These are phyloP conservation scores for Thereva nobilitata DNA, from an alignment of 2,888 invertebrate species.

Conservation along the genomic window DNA sequence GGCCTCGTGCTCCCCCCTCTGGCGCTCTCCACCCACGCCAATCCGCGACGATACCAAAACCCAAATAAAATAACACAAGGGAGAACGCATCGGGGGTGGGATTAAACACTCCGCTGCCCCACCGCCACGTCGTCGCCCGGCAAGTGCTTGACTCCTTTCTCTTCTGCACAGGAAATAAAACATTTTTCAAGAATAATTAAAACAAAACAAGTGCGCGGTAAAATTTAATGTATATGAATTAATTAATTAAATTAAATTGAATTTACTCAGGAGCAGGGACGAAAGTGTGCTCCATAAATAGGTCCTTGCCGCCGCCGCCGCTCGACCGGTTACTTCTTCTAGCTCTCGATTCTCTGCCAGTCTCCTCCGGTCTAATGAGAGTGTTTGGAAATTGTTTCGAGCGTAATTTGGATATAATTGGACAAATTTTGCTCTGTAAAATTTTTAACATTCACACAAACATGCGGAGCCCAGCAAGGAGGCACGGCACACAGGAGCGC, in stretches of 20 bases:
- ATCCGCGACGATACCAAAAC: no score
- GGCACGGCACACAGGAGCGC: constrained; percentile 1
- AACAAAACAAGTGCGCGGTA: constrained; percentile 42
- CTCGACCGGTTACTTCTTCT: constrained; percentile 13
- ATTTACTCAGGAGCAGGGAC: constrained; percentile 28
- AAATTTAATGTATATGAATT: constrained; percentile 42
- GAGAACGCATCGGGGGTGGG: no score
- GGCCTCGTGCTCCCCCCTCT: constrained; percentile 17
- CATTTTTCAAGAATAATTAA: constrained; percentile 41
- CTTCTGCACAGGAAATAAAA: constrained; percentile 21
- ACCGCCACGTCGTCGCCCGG: no score
- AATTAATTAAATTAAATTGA: constrained; percentile 42
- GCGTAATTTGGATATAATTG: constrained; percentile 34
- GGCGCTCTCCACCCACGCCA: background rate
- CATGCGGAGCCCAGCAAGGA: background rate
- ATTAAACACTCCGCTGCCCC: no score
- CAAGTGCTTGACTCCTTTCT: background rate
- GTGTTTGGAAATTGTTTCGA: constrained; percentile 31
- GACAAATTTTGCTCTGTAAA: constrained; percentile 21
- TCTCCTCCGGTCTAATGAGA: constrained; percentile 27
- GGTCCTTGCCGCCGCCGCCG: background rate
- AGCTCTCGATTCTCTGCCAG: constrained; percentile 2
- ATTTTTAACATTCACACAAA: constrained; percentile 29
- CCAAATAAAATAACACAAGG: no score
- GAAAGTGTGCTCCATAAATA: constrained; percentile 8